These are phyloP conservation scores for Heliconius charithonia DNA, from an alignment of 2,888 invertebrate species.

Conservation along the genomic window DNA sequence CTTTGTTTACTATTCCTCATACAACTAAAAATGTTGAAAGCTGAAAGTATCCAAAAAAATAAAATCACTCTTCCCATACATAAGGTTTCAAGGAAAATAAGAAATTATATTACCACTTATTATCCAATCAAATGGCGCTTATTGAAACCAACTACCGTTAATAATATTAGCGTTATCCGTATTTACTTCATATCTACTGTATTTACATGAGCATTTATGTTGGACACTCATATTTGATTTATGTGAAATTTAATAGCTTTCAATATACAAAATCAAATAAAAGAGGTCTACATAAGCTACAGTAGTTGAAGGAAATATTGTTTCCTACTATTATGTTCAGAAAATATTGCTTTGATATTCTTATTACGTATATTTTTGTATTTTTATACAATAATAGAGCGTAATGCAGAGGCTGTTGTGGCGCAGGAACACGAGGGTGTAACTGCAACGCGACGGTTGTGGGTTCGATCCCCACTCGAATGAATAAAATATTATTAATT, in stretches of 20 bases:
- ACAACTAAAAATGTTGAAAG: too few species aligned
- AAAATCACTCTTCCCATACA: not conserved
- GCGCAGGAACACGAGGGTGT: too few species aligned
- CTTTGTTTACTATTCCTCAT: too few species aligned
- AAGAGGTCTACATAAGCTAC: not conserved
- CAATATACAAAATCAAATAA: not conserved
- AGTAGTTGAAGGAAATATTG: not conserved
- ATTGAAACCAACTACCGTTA: not conserved
- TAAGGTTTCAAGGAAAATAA: not conserved
- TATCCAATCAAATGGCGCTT: not conserved
- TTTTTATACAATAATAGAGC: not conserved
- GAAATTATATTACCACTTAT: not conserved
- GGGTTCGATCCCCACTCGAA: too few species aligned
- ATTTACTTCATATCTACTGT: not conserved
- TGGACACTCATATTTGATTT: not conserved
- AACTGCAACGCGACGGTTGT: too few species aligned
- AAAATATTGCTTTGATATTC: constrained; percentile 3
- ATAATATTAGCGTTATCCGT: constrained; percentile 4
- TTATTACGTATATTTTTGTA: not conserved
- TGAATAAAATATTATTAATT: too few species aligned
- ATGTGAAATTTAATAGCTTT: not conserved
- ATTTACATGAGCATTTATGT: constrained; percentile 12
- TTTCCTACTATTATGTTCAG: not conserved
- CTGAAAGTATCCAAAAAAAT: too few species aligned
- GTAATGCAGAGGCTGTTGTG: not conserved